Evolutionary conservation across 1,140 invertebrate genomes (phyloP).

Genomic region (Coenobita brevimanus): DNA sequence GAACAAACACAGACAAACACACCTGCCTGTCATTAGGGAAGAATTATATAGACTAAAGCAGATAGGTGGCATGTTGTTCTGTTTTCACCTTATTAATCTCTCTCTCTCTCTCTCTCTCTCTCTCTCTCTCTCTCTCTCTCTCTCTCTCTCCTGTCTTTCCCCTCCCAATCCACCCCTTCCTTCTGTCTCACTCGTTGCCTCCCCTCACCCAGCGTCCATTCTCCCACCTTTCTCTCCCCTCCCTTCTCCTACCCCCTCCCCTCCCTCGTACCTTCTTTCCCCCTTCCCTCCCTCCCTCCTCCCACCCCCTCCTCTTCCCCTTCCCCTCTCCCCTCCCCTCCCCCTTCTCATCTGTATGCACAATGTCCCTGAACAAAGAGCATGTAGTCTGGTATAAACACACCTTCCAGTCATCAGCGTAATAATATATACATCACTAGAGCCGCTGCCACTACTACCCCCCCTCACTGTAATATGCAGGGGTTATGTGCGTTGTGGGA

Average conservation of each 20-base stretch:
- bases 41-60: too few species aligned
- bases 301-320: background rate
- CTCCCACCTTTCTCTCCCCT: background rate
- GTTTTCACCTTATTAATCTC: background rate
- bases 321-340: background rate
- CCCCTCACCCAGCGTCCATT: too few species aligned
- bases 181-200: too few species aligned
- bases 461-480: too few species aligned
- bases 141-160: background rate
- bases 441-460: too few species aligned
- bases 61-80: background rate
- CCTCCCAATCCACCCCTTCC: background rate
- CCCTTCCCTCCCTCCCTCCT: too few species aligned
- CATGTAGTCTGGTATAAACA: background rate
- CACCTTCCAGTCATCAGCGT: too few species aligned
- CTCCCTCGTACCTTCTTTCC: background rate
- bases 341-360: background rate
- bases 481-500: too few species aligned
- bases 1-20: too few species aligned
- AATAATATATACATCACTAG: too few species aligned
- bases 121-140: slow-evolving; percentile 8
- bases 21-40: too few species aligned
- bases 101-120: slow-evolving; percentile 39
- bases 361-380: background rate
- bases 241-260: background rate